Conservation (phyloP, 1,140 invertebrate genomes). For the Hirudo medicinalis region DNA sequence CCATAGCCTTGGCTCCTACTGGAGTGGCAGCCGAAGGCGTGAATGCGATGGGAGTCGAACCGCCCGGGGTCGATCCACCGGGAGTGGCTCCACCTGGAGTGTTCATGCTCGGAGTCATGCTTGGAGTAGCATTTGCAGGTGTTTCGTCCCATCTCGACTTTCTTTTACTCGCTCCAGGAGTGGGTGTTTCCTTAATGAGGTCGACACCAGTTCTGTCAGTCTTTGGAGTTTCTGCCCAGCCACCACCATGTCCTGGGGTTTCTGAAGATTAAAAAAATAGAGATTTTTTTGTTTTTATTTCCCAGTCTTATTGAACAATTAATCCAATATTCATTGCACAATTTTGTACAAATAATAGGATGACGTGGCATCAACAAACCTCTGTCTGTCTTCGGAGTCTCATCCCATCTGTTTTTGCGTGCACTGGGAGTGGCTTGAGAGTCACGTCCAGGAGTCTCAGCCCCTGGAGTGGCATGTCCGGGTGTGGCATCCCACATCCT, state of each 20-base stretch:
- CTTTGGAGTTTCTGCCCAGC: slow-evolving; percentile 86
- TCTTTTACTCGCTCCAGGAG: slow-evolving; percentile 79
- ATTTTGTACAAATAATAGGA: slow-evolving; percentile 19
- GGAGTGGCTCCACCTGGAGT: slow-evolving; percentile 33
- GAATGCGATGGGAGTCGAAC: slow-evolving; percentile 38
- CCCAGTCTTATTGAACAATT: too few species aligned
- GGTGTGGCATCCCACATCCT: slow-evolving; percentile 92
- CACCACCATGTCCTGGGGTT: slow-evolving; percentile 83
- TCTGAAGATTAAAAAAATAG: slow-evolving; percentile 47
- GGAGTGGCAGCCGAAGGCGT: slow-evolving; percentile 58
- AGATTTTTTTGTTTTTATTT: too few species aligned
- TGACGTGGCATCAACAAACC: slow-evolving; percentile 40
- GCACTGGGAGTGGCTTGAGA: slow-evolving; percentile 58
- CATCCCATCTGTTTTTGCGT: slow-evolving; percentile 93
- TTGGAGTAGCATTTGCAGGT: slow-evolving; percentile 38
- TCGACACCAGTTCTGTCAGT: slow-evolving; percentile 59
- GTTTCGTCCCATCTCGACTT: slow-evolving; percentile 94
- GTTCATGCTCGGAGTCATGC: slow-evolving; percentile 27
- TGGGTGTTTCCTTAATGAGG: slow-evolving; percentile 44
- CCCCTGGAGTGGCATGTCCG: slow-evolving; percentile 67
- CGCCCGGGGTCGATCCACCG: slow-evolving; percentile 35
- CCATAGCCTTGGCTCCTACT: slow-evolving; percentile 90
- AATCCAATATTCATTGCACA: too few species aligned
- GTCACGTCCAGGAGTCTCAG: slow-evolving; percentile 63
- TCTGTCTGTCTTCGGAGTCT: slow-evolving; percentile 91